Conservation (phyloP, 2,113 vertebrate species). For the Chauna torquata region DNA sequence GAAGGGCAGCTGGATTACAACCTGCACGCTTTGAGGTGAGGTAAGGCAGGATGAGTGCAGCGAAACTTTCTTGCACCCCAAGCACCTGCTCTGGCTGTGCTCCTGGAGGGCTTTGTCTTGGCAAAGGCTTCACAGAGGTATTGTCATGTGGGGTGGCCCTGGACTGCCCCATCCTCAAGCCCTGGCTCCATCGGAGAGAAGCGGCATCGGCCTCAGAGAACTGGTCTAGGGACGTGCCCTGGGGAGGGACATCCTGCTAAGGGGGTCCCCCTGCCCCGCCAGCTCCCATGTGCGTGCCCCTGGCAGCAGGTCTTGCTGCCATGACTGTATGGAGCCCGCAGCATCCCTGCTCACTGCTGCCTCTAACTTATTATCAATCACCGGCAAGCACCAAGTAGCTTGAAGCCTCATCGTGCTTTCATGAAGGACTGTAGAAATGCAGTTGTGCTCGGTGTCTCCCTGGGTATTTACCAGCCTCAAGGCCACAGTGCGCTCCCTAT, state of each 20-base stretch:
- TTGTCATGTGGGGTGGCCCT: background rate
- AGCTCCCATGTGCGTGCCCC: no score
- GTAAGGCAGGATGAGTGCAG: background rate
- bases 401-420: background rate
- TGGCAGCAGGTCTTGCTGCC: background rate
- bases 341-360: background rate
- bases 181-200: background rate
- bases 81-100: background rate
- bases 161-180: background rate
- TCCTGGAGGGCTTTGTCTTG: background rate
- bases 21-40: background rate
- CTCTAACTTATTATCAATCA: background rate
- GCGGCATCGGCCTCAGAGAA: background rate
- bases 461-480: background rate
- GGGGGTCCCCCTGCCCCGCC: no score
- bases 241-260: background rate
- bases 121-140: background rate
- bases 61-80: background rate
- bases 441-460: background rate
- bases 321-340: rapidly evolving
- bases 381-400: rapidly evolving
- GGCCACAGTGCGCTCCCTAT: rapidly evolving
- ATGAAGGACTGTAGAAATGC: background rate
- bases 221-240: rapidly evolving
- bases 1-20: background rate